phyloP scores from a whole-genome alignment of 2,797 vertebrate genomes.

The Hyperoplus immaculatus region DNA sequence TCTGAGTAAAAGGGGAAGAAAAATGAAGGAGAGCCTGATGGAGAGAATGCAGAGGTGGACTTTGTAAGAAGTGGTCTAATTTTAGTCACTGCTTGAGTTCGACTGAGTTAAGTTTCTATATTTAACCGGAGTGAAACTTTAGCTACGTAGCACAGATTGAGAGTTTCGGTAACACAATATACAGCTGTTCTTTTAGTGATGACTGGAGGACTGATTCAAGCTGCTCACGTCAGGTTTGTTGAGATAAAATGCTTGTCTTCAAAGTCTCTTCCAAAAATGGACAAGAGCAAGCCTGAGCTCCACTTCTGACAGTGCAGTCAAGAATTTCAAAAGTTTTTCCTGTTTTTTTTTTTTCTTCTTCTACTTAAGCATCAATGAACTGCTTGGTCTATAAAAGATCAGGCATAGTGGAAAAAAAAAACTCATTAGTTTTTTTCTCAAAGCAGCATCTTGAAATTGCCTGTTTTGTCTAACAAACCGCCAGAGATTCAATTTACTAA shows the following conservation, averaged over 20 bases:
- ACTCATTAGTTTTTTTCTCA: neutral
- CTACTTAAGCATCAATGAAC: neutral
- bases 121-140: conserved; percentile 38
- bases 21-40: neutral
- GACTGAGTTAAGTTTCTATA: conserved; percentile 35
- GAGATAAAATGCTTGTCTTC: conserved; percentile 35
- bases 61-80: conserved; percentile 17
- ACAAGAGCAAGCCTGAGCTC: conserved; percentile 15
- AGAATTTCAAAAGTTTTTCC: neutral
- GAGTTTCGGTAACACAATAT: conserved; percentile 6
- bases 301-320: neutral
- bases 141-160: neutral
- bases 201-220: conserved; percentile 32
- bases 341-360: neutral
- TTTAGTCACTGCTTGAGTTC: conserved; percentile 41
- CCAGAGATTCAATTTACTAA: neutral
- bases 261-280: conserved; percentile 61
- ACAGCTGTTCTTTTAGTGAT: neutral
- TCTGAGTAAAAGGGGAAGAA: conserved; percentile 5
- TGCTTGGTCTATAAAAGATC: neutral
- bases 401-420: neutral
- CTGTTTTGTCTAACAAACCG: neutral
- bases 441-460: neutral
- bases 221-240: conserved; percentile 33
- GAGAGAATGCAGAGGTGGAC: neutral